Conservation (phyloP, 2,888 invertebrate genomes). For the Cordylochernes scorpioides region DNA sequence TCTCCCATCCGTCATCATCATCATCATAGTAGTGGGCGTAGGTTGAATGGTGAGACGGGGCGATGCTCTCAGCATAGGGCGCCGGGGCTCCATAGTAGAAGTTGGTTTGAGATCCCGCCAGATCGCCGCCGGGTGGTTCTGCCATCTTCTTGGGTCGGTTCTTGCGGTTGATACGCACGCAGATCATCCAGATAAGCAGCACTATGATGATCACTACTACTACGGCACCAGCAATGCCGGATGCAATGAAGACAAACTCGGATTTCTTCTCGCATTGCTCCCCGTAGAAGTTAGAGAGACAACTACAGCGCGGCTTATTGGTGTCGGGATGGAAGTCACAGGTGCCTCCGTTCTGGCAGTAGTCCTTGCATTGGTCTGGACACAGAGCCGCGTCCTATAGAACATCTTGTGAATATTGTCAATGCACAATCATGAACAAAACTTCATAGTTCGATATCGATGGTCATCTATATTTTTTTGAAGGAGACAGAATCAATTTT, state of each 20-base stretch:
- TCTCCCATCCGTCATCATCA: slow-evolving; percentile 59
- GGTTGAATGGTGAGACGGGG: slow-evolving; percentile 77
- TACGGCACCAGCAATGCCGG: slow-evolving; percentile 77
- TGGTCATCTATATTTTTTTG: too few species aligned
- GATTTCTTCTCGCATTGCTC: slow-evolving; percentile 65
- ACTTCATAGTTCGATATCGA: too few species aligned
- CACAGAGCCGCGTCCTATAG: too few species aligned
- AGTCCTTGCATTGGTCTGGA: slow-evolving; percentile 50
- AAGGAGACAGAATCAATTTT: too few species aligned
- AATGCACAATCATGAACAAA: too few species aligned
- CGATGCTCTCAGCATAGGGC: slow-evolving; percentile 78
- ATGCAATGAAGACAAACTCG: slow-evolving; percentile 81
- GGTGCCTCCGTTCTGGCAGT: slow-evolving; percentile 64
- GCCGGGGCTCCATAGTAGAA: slow-evolving; percentile 85
- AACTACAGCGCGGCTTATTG: slow-evolving; percentile 60
- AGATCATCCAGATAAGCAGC: slow-evolving; percentile 86
- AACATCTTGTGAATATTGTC: too few species aligned
- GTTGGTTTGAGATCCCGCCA: slow-evolving; percentile 76
- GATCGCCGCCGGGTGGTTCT: slow-evolving; percentile 29
- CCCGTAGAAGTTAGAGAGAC: slow-evolving; percentile 71
- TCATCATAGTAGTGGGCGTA: slow-evolving; percentile 88
- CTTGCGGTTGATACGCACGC: slow-evolving; percentile 36
- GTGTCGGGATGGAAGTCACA: slow-evolving; percentile 44
- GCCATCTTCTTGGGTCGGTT: slow-evolving; percentile 13
- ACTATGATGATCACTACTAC: slow-evolving; percentile 73